Base-by-base conservation (phyloP, 2,113 vertebrate genomes). In the Apteryx mantelli region DNA sequence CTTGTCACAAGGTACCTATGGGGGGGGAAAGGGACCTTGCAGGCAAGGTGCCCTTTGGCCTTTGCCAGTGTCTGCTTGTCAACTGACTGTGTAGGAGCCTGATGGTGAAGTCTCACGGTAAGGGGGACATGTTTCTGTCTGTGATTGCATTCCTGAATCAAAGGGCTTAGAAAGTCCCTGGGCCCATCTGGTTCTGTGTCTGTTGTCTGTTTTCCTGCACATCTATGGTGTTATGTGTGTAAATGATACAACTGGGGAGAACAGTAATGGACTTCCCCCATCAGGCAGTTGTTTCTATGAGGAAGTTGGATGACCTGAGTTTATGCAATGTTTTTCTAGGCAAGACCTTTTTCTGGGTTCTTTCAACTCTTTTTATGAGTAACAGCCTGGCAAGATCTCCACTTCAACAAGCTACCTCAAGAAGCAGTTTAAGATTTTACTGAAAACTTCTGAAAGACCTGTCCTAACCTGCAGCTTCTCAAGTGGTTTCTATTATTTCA, bases 401-500 rank as follows among this genome's bases (percentile, higher is more conserved):
- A 26, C 61, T 92, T 89, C 48, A 93, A 76, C 73, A 82, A 84
- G 56, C 34, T 92, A 42, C 69, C 63, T 97, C 73, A 92, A 93
- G 88, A 74, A 94, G 25, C 32, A 71, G 16, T 30, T 90, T 40
- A 82, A 88, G 61, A 82, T 89, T 92, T 91, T 84, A 91, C 88
- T 44, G 86, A 92, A 94, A 94, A 63, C 30, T 87, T 91, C 63
- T 92, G 78, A 93, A 89, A 89, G 52, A n/a, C 74, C 70, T 94
- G 95, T 60, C 84, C 66, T 89, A 95, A 94, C 96, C 79, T 93
- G 90, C 50, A 86, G 9, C 36, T 95, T 95, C 88, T 96, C 71
- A 94, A 91, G 87, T 60, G 25, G 70, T 94, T 96, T 91, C 71
- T 86, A 50, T 89, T 82, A 71, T 91, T 85, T 86, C 48, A 82